Base-by-base conservation (phyloP, 23 tunicate genomes). In the Aplidium turbinatum region DNA sequence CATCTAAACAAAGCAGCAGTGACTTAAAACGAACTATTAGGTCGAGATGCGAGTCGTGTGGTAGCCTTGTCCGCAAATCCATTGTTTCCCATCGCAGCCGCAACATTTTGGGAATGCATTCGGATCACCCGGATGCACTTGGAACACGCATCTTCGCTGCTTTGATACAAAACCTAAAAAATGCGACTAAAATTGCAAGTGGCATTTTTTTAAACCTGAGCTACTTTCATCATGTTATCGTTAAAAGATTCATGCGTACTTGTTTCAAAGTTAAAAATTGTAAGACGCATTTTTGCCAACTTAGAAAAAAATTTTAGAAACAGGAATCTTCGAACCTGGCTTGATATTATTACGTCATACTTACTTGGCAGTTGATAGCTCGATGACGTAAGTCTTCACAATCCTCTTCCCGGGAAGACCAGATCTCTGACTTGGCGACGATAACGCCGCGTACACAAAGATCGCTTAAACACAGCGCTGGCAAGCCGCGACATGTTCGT, bases 341-440 rank as follows among this genome's bases (percentile, higher is more conserved):
- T n/a, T n/a, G n/a, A n/a, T n/a, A n/a, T n/a, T 57, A 0, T 20
- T 40, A 42, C 50, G 11, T 42, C 9, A 4, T 36, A 0, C 6
- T 38, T 53, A 87, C 95, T 83, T 81, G 95, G 52, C 95, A 87
- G 47, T 87, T 81, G 33, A 87, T 89, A 20, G 87, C 82, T 3
- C 95, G 71, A 23, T 87, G 95, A 26, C 87, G 79, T 45, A 87
- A 33, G 31, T 85, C 92, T 55, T 91, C 90, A 25, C 69, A 47
- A 1, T 79, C 39, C 77, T 35, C 33, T 16, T 70, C 80, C n/a
- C 97, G 36, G 21, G 82, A 68, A 31, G 92, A 84, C 97, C 97
- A 91, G 47, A 91, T 72, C 67, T 91, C 97, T 19, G 82, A 38
- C 31, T 58, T 65, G 16, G 94, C 82, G 2, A 91, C 87, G 11